Conservation (phyloP, 2,888 invertebrate species). For the Lordiphosa andalusiaca region DNA sequence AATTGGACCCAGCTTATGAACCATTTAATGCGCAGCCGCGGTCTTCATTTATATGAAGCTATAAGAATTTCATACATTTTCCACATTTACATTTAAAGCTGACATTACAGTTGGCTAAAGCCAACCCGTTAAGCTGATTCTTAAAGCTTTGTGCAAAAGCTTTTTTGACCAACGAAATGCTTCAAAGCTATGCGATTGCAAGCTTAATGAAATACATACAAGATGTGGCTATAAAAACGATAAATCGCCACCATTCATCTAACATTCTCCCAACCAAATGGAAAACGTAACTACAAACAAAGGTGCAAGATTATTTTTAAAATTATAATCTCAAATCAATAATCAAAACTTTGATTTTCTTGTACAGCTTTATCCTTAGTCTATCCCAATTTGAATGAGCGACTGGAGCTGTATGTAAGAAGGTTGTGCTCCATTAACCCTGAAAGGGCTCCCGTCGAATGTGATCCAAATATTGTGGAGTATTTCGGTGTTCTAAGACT, state of each 20-base stretch:
- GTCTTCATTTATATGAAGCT: too few species aligned
- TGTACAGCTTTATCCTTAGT: not conserved
- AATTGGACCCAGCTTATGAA: too few species aligned
- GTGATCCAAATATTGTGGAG: slow-evolving; percentile 13
- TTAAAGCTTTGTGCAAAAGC: not conserved
- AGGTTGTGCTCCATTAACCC: not conserved
- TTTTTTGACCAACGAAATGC: slow-evolving; percentile 6
- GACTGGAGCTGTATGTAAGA: slow-evolving; percentile 19
- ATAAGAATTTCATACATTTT: too few species aligned
- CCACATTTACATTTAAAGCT: too few species aligned
- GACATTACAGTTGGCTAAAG: too few species aligned
- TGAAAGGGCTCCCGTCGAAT: not conserved
- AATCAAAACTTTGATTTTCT: not conserved
- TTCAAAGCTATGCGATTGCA: slow-evolving; percentile 1
- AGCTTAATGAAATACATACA: slow-evolving; percentile 4
- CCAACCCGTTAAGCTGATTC: not conserved
- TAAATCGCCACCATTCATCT: not conserved
- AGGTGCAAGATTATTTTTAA: not conserved
- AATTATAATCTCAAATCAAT: too few species aligned
- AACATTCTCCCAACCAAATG: not conserved
- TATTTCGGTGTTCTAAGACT: slow-evolving; percentile 24
- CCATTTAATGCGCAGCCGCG: too few species aligned
- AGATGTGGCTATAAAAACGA: slow-evolving; percentile 1
- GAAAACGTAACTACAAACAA: slow-evolving; percentile 7
- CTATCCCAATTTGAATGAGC: slow-evolving; percentile 18